Base-by-base conservation (phyloP, 2,797 vertebrate genomes). In the Pelobates cultripes region DNA sequence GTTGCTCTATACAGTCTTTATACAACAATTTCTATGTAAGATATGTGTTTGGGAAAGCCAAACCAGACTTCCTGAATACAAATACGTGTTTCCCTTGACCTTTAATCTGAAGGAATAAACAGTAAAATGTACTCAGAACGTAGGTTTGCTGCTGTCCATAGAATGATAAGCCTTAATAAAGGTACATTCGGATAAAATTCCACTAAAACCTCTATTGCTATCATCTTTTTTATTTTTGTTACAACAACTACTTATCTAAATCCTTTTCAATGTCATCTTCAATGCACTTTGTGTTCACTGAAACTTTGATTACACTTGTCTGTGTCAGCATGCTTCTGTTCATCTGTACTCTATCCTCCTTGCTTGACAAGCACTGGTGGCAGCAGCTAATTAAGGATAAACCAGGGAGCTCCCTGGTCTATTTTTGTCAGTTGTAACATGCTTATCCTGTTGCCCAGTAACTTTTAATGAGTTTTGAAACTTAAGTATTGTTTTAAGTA, bases 221-320 rank as follows among this genome's bases (percentile, higher is more conserved):
- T 89, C 90, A 89, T 88, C 83, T 79, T 90, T 86, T 86, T 87
- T 90, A 91, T 91, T 83, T 91, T 89, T 93, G 92, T 91, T 92
- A 88, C 92, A 92, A 92, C 91, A 91, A 91, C 79, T 41, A 90
- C 91, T 94, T 92, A 92, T 93, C 90, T 93, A 93, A 94, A 93
- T 93, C 91, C 89, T 78, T 92, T 91, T 92, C 91, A 91, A 75
- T 92, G 90, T 87, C 88, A 91, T 91, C 88, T 89, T 90, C 88
- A 91, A 92, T 89, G 86, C 87, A 90, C 90, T 90, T 88, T 89
- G 89, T 90, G 90, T 91, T 91, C 89, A 85, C 86, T 88, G 89
- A 88, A 87, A 17, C 89, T 90, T 89, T 86, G 90, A 89, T 89
- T 86, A 66, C 87, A 87, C 86, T 89, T 89, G 90, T 90, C 87